Base-by-base conservation (phyloP, 2,888 invertebrate species). In the Frankliniella intonsa region DNA sequence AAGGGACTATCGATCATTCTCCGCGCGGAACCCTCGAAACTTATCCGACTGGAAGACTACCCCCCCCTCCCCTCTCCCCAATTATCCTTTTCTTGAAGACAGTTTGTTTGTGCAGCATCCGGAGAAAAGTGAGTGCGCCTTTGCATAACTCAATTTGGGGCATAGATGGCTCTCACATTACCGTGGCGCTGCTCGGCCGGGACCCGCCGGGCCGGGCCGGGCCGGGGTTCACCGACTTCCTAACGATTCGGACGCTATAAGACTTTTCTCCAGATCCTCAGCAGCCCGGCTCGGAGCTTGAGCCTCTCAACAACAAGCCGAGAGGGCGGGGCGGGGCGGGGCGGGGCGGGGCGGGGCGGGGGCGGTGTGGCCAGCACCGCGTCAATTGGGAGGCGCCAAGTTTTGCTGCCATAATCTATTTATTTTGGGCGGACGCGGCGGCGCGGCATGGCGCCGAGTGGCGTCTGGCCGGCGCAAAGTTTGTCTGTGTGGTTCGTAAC, bases 381-480 rank as follows among this genome's bases (percentile, higher is more conserved):
- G 69, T 25, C 25, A 76, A 76, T 76, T 76, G 69, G 55, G 69
- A 25, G 69, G n/a, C 69, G 22, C 69, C 69, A 76, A 76, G 69
- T 76, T 76, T 76, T 76, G 69, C 22, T 76, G 69, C 69, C 22
- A 25, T 76, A 76, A 76, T 69, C 69, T 69, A 69, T 69, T 69
- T 69, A 69, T 76, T 76, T 25, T 76, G 69, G 5, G 12, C 25
- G 69, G 22, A 9, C 38, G 14, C 7, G 14, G 17, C 62, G 62
- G 62, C 55, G 55, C 17, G 62, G 62, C 62, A 0, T 7, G 19
- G 62, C 14, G 19, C 7, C 62, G 62, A 55, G 55, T 55, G 55
- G 55, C 17, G 19, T 17, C 19, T n/a, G 62, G 62, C 62, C 62
- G 62, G 14, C n/a, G 17, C 19, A 38, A 62, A 62, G 62, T 62